Evolutionary conservation across 1,140 invertebrate species (phyloP), one percentile per base, ranked within the genome.

Genomic region (Babylonia areolata): DNA sequence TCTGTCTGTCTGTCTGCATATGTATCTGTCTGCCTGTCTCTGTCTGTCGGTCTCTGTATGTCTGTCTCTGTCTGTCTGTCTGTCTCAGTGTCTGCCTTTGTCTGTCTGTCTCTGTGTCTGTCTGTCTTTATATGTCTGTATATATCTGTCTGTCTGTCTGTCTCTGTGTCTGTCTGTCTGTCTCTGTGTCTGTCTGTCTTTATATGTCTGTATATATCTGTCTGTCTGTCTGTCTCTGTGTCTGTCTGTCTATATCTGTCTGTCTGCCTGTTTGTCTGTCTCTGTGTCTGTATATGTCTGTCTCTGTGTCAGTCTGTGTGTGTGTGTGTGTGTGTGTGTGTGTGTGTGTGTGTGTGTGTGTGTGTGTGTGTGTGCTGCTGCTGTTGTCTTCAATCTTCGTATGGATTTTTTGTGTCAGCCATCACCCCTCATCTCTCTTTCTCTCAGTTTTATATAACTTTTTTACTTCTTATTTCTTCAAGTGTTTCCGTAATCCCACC

Each of bases 301-400:
- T 64, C 9, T 28, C 9, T 64, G 58, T 64, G 58, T 64, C 9
- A 3, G 58, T 64, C 9, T 64, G 58, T 64, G 58, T 64, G 58
- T 64, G 58, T 64, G 58, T 64, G 58, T 64, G 58, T 64, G 58
- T 64, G 58, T 64, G 58, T 64, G 58, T 64, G 58, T 64, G 58
- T 64, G 58, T 64, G 58, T 64, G 58, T 64, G 58, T 64, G 58
- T 64, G 58, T 64, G 58, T 20, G 58, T 1, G 58, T 20, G 58
- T 20, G 58, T 20, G 58, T 20, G 58, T 20, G 58, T 64, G 12
- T 12, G 58, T 12, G 9, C 5, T 2, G 28, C 5, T 12, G 12
- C 15, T 20, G 20, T 5, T n/a, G 12, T n/a, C 28, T 64, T 5
- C 23, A 2, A 51, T 12, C 46, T n/a, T n/a, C n/a, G n/a, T n/a